Evolutionary conservation across 2,797 vertebrate species (phyloP), one percentile per base, ranked within the genome.

Genomic region (Pseudotriccus pelzelni): DNA sequence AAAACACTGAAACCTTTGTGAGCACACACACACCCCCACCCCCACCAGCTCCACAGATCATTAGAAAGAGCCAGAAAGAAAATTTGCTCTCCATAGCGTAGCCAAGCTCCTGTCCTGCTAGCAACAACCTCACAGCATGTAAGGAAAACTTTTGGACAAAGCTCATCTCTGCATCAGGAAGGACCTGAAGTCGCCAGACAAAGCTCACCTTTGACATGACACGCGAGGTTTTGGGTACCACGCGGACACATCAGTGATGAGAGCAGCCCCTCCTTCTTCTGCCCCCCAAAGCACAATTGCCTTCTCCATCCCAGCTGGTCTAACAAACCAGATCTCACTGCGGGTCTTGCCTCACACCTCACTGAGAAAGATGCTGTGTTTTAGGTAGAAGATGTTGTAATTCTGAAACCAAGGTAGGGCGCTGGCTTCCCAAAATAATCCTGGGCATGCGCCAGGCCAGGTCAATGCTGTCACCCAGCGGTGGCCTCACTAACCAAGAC

Each of bases 301-400:
- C 36, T 27, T 20, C 36, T 25, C 46, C 32, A 6, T 8, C 12
- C 18, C 39, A 27, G 39, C 6, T 41, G 46, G 23, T 14, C 47
- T 66, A 12, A 60, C 14, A 34, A 25, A 46, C 16, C 25, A n/a
- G 37, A 7, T 22, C 13, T 44, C 12, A 2, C 49, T 2, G 16
- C 10, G 7, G 58, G 47, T 10, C 25, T 21, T 2, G 30, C 13
- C n/a, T 28, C 86, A 49, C 44, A 2, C 0, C 3, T 36, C 17
- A 0, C 0, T 2, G 22, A n/a, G 60, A 0, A 27, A 80, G 37
- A 43, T 46, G 36, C 44, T 4, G 7, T 0, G 3, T 6, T 87
- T 74, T 7, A 20, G 27, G 78, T 2, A 24, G 67, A 7, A 58
- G 30, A 46, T 17, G 52, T 15, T 36, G 8, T 23, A 80, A 28